These are phyloP conservation scores for Drosophila mercatorum DNA, from an alignment of 2,888 invertebrate species.

Conservation along the genomic window DNA sequence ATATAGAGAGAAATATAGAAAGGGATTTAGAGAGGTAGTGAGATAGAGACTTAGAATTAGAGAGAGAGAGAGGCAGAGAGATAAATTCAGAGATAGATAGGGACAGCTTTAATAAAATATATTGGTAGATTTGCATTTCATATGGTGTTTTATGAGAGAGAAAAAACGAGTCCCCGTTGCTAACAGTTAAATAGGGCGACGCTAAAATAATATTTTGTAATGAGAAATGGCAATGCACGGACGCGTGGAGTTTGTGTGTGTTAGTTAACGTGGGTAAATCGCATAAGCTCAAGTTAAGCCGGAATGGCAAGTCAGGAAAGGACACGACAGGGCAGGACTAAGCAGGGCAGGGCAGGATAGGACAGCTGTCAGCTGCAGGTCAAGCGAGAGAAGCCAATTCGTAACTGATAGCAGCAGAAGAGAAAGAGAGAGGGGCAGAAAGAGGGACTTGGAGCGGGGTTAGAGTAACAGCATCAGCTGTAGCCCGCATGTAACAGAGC, in stretches of 20 bases:
- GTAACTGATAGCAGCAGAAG: constrained; percentile 28
- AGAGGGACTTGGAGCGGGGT: background rate
- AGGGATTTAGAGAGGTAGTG: background rate
- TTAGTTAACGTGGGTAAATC: constrained; percentile 17
- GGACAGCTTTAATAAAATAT: too few relatives aligned
- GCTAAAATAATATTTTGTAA: background rate
- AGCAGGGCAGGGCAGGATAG: background rate
- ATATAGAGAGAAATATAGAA: too few relatives aligned
- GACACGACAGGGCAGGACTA: background rate
- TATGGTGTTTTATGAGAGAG: background rate
- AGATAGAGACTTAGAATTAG: accelerated
- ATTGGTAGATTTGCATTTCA: background rate
- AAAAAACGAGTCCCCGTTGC: background rate
- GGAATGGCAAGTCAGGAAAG: constrained; percentile 20
- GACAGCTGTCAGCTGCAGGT: constrained; percentile 52
- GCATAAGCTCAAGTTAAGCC: constrained; percentile 27
- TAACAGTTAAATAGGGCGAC: background rate
- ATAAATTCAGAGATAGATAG: background rate
- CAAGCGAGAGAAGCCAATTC: constrained; percentile 32
- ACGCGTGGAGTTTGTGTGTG: constrained; percentile 1
- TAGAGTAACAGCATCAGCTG: constrained; percentile 28
- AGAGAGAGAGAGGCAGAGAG: background rate
- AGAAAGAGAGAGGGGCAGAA: background rate
- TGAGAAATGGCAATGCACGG: background rate
- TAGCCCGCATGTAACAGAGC: constrained; percentile 47